Evolutionary conservation across 2,888 invertebrate genomes (phyloP), one percentile per base, ranked within the genome.

Genomic region (Hirtodrosophila confusa): DNA sequence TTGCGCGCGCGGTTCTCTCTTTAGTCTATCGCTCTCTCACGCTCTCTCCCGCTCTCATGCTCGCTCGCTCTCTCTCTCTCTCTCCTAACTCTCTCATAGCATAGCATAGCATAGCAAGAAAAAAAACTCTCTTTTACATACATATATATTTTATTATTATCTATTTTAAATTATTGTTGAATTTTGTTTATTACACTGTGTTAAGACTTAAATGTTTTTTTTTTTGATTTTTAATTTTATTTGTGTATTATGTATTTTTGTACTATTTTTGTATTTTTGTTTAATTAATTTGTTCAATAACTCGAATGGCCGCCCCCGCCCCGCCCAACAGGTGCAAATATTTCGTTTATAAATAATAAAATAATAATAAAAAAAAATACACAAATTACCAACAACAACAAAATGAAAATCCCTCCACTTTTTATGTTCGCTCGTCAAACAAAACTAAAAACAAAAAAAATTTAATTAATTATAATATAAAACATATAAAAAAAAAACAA

Each of bases 121-220:
- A 17, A 55, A 36, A 45, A 27, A 55, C 36, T 66, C 36, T 48
- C 6, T 27, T 27, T 67, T 69, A 66, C 48, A 62, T 61, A 63
- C 39, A 51, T 49, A 65, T 67, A 57, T 69, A 67, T 75, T 78
- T 86, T 78, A 85, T 75, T 80, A 75, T 57, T 73, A 71, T 8
- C 31, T 31, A 31, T 88, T 84, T 80, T 88, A 83, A 86, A 87
- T 86, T 86, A 88, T 89, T 89, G 88, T 88, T 82, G 82, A 89
- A 88, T 88, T 89, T 89, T 89, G 87, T 86, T 80, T 76, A 61
- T 70, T 75, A 75, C 55, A 61, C 75, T 75, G 58, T 73, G 70
- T 73, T 73, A 73, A 75, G 75, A 70, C 63, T 62, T 55, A 37
- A 69, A 47, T 47, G 35, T 53, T 54, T 54, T 73, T 65, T 60